Base-by-base conservation (phyloP, 2,888 invertebrate genomes). In the Aricia artaxerxes region DNA sequence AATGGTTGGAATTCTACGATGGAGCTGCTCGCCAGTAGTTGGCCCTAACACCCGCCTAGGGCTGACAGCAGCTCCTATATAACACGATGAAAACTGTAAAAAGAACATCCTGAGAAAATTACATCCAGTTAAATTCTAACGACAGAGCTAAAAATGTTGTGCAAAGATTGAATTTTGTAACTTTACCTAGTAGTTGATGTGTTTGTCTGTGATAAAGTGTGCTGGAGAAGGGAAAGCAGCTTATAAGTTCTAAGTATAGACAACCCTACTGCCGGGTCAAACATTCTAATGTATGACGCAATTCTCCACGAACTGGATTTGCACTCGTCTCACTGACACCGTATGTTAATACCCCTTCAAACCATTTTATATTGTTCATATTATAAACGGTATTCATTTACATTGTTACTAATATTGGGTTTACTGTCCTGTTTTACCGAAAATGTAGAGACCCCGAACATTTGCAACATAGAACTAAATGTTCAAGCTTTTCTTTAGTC, bases 281-380 rank as follows among this genome's bases (percentile, higher is more conserved):
- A 91, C 92, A 92, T 92, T 92, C 92, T 92, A 92, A 92, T 89
- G 90, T 88, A 90, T 92, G 92, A 92, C 91, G 92, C 90, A 92
- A 92, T 88, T 86, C 87, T 85, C 86, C 87, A 85, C 88, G 85
- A 88, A 91, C 90, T 91, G 91, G 92, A 91, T 91, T 91, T 90
- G 90, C 91, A 90, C 90, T 91, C 91, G 90, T 91, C 91, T 89
- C 85, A 87, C 87, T 86, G 87, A 87, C 89, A 87, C 86, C 85
- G 84, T 84, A 84, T 87, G 87, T 87, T 85, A 84, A 83, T 83
- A 82, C 82, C 79, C 82, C 81, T 82, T 83, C 79, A 80, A 79
- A 81, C 81, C 80, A 79, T 73, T 78, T 75, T 75, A 78, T 61
- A 75, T 78, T 78, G 72, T 60, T 40, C 64, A 38, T 35, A 69